Evolutionary conservation across 2,113 vertebrate genomes (phyloP).

Genomic region (Aplodontia rufa): DNA sequence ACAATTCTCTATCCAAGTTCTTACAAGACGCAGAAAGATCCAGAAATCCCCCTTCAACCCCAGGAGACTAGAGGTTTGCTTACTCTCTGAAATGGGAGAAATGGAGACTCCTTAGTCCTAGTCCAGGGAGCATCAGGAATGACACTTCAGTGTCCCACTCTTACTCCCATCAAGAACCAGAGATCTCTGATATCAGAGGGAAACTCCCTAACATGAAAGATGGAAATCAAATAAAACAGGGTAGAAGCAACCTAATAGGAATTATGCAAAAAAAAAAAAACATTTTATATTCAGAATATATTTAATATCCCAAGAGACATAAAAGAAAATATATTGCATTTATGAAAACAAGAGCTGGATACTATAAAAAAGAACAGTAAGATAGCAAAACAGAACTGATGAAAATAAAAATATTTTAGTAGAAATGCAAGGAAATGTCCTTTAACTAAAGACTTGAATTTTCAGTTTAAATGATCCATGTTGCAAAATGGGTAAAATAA

Average conservation of each 20-base stretch:
- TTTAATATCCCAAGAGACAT: conserved; percentile 65
- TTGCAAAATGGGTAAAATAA: not conserved
- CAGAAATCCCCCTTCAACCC: not conserved
- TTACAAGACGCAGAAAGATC: not conserved
- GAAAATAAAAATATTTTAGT: conserved; percentile 51
- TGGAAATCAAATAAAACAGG: conserved; percentile 40
- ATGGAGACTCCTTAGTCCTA: not conserved
- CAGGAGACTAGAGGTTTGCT: not conserved
- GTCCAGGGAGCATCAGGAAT: not conserved
- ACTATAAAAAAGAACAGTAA: conserved; percentile 38
- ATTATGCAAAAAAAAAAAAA: conserved; percentile 37
- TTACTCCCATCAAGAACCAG: not conserved
- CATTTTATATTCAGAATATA: conserved; percentile 67
- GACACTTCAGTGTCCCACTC: not conserved
- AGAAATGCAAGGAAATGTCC: conserved; percentile 34
- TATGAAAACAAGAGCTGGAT: conserved; percentile 49
- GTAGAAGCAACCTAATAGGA: conserved; percentile 45
- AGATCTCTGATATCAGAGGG: conserved; percentile 5
- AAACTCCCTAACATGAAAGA: conserved; percentile 37
- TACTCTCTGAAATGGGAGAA: not conserved
- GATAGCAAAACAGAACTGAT: not conserved
- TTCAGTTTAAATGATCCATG: not conserved
- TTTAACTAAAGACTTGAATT: not conserved
- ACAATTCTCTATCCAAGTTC: not conserved
- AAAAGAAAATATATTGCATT: conserved; percentile 59